phyloP scores from a whole-genome alignment of 2,113 vertebrate species.

The Syrrhaptes paradoxus region DNA sequence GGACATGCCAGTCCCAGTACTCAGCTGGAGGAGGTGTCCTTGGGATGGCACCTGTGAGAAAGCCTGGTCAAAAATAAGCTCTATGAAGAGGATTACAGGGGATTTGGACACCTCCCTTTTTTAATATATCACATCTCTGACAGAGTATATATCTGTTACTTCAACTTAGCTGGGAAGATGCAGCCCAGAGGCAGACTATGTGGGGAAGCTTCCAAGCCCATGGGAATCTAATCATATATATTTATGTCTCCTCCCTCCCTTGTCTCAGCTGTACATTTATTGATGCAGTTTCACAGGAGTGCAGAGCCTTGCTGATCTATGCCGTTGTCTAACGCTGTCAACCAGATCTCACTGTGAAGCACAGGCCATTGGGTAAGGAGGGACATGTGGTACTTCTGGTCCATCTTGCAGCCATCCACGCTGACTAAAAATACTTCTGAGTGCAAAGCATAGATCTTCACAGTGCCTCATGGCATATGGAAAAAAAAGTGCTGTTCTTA shows the following conservation, averaged over 20 bases:
- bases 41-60: not conserved
- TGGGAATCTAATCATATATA: constrained; percentile 7
- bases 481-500: not conserved
- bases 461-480: not conserved
- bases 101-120: not conserved
- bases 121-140: constrained; percentile 7
- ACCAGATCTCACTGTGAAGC: not conserved
- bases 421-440: not conserved
- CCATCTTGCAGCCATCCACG: not conserved
- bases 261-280: not conserved
- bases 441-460: not conserved
- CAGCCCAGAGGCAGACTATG: not conserved
- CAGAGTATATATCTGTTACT: not conserved
- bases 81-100: not conserved
- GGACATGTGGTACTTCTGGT: not conserved
- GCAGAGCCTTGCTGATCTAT: not conserved
- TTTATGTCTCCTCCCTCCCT: not conserved
- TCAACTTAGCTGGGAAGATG: not conserved
- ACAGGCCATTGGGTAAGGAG: not conserved
- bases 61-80: constrained; percentile 24
- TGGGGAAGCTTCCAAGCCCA: not conserved
- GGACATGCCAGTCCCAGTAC: not conserved
- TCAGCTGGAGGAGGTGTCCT: constrained; percentile 22
- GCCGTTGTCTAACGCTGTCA: not conserved
- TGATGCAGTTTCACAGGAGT: not conserved